Evolutionary conservation across 2,113 vertebrate species (phyloP), one percentile per base, ranked within the genome.

Genomic region (Serinus canaria): DNA sequence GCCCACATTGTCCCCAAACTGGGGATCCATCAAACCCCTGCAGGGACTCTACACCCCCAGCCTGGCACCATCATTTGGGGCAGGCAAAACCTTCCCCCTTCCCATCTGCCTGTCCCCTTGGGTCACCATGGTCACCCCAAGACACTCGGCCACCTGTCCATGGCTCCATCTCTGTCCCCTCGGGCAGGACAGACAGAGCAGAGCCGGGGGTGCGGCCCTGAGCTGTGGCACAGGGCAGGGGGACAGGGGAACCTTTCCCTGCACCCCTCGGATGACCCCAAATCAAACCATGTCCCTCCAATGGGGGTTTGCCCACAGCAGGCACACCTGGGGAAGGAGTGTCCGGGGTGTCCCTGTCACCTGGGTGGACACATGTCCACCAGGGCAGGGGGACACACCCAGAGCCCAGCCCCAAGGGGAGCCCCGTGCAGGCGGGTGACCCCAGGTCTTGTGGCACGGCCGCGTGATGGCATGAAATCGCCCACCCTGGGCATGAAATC

Each of bases 1-100:
- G 11, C 16, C 9, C 31, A 7, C 7, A 31, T 3, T 0, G 3
- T 7, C 33, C 63, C 73, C 33, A 28, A 28, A 53, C 0, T 10
- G 11, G 22, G 33, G 18, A 69, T 28, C 12, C 46, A 62, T 24
- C 16, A 14, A 10, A 35, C 0, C 30, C n/a, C 50, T 9, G 15
- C 30, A 47, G 30, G 15, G 15, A n/a, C 15, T 30, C 52, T 0
- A 9, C 62, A 21, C 8, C 15, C 52, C 13, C 44, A 35, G 59
- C 28, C 9, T 1, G 1, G 50, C 20, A 43, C 8, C 53, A 15
- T 22, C 53, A 44, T 37, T 15, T 37, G 22, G 37, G 55, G 27
- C 27, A 33, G 22, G 10, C 3, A 46, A 44, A 87, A 60, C 6
- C 22, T 37, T 43, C 11, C 22, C 46, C 27, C 10, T 35, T 20